These are phyloP conservation scores for Ochlodes sylvanus DNA, from an alignment of 2,888 invertebrate genomes.

Conservation along the genomic window DNA sequence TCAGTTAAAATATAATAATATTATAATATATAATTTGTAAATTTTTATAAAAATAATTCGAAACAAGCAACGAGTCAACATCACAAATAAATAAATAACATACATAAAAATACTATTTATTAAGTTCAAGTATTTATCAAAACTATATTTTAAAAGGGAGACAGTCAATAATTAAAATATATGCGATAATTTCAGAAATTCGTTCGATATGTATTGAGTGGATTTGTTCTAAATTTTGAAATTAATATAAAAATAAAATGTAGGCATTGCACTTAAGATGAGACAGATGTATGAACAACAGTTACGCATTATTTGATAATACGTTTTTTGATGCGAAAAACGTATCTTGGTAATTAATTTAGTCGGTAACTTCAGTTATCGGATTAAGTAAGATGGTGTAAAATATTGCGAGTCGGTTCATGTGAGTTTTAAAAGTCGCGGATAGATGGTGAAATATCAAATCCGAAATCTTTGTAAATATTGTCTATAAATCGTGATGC, in stretches of 20 bases:
- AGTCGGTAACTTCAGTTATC: too few species aligned
- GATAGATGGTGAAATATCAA: too few species aligned
- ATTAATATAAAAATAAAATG: conserved; percentile 19
- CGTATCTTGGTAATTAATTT: too few species aligned
- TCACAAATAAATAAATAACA: conserved; percentile 41
- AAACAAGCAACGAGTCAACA: conserved; percentile 4
- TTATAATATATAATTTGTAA: not conserved
- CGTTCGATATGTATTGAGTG: conserved; percentile 63
- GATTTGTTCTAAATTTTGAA: conserved; percentile 39
- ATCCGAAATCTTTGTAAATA: too few species aligned
- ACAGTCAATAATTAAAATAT: conserved; percentile 31
- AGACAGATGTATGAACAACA: not conserved
- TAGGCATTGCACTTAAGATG: not conserved
- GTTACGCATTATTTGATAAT: not conserved
- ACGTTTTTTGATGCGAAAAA: too few species aligned
- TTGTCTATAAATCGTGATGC: too few species aligned
- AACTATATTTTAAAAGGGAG: conserved; percentile 17
- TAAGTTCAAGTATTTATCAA: conserved; percentile 3
- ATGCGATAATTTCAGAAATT: conserved; percentile 49
- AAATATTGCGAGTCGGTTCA: not conserved
- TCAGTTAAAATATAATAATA: too few species aligned
- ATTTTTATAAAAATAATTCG: conserved; percentile 6
- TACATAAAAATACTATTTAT: conserved; percentile 23
- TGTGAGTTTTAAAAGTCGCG: too few species aligned
- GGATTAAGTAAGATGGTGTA: too few species aligned